phyloP scores from a whole-genome alignment of 2,888 invertebrate species.

The Pseudococcus jackbeardsleyi region DNA sequence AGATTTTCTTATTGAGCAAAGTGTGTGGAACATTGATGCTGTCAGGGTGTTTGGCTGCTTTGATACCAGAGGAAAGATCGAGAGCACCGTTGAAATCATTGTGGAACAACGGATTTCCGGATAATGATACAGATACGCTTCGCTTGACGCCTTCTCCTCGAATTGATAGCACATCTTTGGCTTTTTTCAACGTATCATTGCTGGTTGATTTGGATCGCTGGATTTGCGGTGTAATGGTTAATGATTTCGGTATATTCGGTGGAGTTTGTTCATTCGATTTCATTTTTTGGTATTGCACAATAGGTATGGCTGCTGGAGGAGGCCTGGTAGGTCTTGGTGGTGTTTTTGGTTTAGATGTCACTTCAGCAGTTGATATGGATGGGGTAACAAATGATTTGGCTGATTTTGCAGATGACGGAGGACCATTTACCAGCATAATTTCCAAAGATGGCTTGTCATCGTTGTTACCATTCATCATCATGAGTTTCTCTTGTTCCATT shows the following conservation, averaged over 20 bases:
- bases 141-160: constrained; percentile 58
- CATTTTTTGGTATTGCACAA: constrained; percentile 72
- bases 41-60: neutral
- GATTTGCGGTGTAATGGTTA: constrained; percentile 41
- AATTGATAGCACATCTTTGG: neutral
- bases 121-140: constrained; percentile 64
- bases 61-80: constrained; percentile 46
- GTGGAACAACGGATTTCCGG: constrained; percentile 26
- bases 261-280: constrained; percentile 50
- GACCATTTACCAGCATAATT: constrained; percentile 69
- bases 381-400: constrained; percentile 1
- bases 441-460: constrained; percentile 69
- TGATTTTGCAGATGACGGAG: constrained; percentile 52
- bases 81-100: constrained; percentile 54
- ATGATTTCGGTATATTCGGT: constrained; percentile 39
- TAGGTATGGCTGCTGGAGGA: constrained; percentile 73
- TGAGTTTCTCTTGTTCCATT: constrained; percentile 68
- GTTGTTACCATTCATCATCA: constrained; percentile 68
- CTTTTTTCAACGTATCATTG: constrained; percentile 32
- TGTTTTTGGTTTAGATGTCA: constrained; percentile 32
- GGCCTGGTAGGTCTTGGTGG: constrained; percentile 69
- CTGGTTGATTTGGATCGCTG: constrained; percentile 41
- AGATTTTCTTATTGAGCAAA: constrained; percentile 28
- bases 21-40: neutral
- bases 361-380: neutral